A percentile compares a stretch with the other conserved stretches of the same genome.
Evolutionary conservation across 2,888 invertebrate species (phyloP).

Genomic region (Torymus tubicola): DNA sequence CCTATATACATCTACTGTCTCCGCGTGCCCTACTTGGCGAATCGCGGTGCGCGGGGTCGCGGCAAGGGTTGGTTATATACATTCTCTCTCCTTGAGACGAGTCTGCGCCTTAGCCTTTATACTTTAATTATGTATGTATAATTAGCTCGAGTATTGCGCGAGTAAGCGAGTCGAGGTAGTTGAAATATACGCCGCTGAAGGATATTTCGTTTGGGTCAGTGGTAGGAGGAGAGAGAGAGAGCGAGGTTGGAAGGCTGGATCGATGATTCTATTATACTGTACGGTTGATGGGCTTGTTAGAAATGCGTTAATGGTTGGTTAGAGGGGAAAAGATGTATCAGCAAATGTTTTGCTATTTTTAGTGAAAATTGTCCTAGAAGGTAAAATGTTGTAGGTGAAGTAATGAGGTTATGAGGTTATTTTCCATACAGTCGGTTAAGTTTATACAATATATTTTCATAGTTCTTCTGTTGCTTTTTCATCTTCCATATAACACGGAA

Average conservation of each 20-base stretch:
- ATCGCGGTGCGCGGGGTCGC: slow-evolving; percentile 4
- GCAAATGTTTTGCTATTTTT: no score
- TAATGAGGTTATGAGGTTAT: no score
- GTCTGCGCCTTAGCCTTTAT: slow-evolving; percentile 63
- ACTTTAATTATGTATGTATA: slow-evolving; percentile 76
- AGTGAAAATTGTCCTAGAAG: no score
- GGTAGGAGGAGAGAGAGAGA: no score
- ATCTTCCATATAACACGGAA: no score
- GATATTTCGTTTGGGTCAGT: slow-evolving; percentile 1
- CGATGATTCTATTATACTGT: background rate
- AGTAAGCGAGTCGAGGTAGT: background rate
- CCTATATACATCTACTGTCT: background rate
- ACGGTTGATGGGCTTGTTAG: no score
- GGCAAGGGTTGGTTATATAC: slow-evolving; percentile 31
- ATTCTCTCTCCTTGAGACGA: slow-evolving; percentile 56
- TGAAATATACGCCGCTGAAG: slow-evolving; percentile 27
- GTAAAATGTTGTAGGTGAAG: no score
- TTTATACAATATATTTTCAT: background rate
- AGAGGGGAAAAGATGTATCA: background rate
- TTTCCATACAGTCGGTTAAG: background rate
- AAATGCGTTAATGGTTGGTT: no score
- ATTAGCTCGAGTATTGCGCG: slow-evolving; percentile 66
- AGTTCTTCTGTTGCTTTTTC: no score
- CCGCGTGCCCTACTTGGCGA: slow-evolving; percentile 38
- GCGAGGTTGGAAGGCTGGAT: background rate